Conservation (phyloP, 1,140 invertebrate species). For the Brachionus koreanus region DNA sequence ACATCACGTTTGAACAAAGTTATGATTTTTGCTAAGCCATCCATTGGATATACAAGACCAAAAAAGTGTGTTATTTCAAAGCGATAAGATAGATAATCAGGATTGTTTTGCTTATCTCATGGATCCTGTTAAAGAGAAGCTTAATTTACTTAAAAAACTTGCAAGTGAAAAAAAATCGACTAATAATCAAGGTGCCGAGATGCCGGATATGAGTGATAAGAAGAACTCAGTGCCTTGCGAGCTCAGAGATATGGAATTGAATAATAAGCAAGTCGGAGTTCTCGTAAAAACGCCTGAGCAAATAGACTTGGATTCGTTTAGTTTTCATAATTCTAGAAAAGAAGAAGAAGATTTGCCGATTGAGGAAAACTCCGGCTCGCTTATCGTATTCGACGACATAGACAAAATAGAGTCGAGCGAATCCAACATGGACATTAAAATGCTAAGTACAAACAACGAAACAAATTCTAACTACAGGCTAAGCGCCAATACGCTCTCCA, state of each 20-base stretch:
- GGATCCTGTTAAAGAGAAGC: conserved; percentile 44
- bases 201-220: conserved; percentile 13
- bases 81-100: not conserved
- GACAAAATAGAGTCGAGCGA: conserved; percentile 6
- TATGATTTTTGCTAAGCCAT: not conserved
- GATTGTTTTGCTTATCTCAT: not conserved
- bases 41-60: not conserved
- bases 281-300: not conserved
- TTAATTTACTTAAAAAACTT: conserved; percentile 43
- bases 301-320: not conserved
- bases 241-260: not conserved
- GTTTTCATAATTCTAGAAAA: not conserved
- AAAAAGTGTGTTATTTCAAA: not conserved
- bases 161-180: conserved; percentile 38
- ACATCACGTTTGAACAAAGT: not conserved
- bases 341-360: conserved; percentile 31
- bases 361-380: conserved; percentile 9
- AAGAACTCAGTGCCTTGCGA: not conserved
- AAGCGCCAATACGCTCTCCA: not conserved
- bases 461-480: conserved; percentile 11
- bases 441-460: not conserved
- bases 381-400: conserved; percentile 7
- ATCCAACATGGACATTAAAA: conserved; percentile 37
- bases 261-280: not conserved
- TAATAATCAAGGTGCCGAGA: not conserved